Conservation (phyloP, 2,888 invertebrate genomes). For the Lutraria lutraria region DNA sequence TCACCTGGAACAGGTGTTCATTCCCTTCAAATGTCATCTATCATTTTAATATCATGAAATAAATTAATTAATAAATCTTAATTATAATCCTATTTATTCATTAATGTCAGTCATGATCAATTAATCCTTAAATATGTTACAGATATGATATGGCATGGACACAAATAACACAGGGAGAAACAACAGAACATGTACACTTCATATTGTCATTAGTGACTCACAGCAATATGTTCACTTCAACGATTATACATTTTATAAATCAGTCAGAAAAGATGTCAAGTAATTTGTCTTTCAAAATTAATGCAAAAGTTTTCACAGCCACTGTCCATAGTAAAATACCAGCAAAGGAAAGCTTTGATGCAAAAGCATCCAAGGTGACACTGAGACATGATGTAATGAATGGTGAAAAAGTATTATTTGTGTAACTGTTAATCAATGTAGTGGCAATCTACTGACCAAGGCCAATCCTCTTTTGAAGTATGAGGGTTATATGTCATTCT, state of each 20-base stretch:
- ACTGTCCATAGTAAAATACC: neutral
- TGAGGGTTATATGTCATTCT: no score
- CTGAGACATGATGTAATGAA: no score
- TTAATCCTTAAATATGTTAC: no score
- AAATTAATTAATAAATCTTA: constrained; percentile 13
- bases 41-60: neutral
- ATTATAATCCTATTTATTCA: neutral
- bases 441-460: no score
- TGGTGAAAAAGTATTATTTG: no score
- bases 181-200: neutral
- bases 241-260: constrained; percentile 12
- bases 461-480: no score
- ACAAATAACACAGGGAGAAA: neutral
- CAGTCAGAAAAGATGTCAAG: neutral
- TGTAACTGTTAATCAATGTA: no score
- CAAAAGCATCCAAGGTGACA: no score
- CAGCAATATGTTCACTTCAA: neutral
- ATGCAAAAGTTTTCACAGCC: neutral
- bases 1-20: neutral
- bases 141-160: neutral
- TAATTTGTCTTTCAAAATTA: neutral
- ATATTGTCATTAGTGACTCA: neutral
- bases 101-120: no score
- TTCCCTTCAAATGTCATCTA: neutral
- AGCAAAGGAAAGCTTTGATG: no score